Percentiles rank a stretch among this genome's conserved stretches.
Conservation (phyloP, 2,113 vertebrate genomes). For the Hemiscyllium ocellatum region DNA sequence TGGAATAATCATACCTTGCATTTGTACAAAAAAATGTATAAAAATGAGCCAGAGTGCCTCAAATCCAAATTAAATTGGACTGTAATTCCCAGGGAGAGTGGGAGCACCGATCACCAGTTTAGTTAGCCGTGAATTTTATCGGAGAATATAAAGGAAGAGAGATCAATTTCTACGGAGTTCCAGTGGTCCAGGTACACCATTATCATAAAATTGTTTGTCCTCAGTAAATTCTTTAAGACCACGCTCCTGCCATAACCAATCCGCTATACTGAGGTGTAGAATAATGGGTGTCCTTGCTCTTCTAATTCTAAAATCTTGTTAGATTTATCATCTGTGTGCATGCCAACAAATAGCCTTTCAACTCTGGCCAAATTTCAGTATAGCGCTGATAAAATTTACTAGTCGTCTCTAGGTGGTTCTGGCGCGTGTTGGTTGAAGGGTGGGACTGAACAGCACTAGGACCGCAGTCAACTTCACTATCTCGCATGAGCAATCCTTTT, state of each 20-base stretch:
- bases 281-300: constrained; percentile 18
- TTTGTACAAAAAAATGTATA: neutral
- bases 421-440: neutral
- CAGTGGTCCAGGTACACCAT: neutral
- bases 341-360: neutral
- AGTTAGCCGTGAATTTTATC: neutral
- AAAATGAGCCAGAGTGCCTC: neutral
- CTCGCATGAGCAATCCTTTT: neutral
- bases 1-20: neutral
- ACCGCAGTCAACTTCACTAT: neutral
- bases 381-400: neutral
- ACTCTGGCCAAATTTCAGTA: neutral
- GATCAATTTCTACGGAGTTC: neutral
- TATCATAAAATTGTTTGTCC: neutral
- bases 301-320: neutral
- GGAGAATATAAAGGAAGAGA: neutral
- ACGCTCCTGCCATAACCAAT: neutral
- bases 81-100: neutral
- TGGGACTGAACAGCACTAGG: neutral
- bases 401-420: neutral
- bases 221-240: neutral
- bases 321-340: neutral
- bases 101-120: neutral
- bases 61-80: neutral
- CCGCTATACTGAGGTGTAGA: neutral